Conservation (phyloP, 2,888 invertebrate genomes). For the Rhingia campestris region DNA sequence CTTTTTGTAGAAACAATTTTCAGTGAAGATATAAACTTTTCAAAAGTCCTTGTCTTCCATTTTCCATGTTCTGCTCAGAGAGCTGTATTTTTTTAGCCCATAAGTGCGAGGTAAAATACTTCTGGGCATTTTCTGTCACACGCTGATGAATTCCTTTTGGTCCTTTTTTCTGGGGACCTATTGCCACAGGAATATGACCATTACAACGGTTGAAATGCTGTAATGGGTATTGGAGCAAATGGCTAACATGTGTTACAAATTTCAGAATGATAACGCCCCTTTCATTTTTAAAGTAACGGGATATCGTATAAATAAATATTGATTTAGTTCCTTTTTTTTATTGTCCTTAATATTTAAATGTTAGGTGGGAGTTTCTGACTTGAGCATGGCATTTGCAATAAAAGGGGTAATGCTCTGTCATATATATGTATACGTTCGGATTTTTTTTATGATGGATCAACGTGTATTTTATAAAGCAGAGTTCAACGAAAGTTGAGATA, state of each 20-base stretch:
- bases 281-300: constrained; percentile 15
- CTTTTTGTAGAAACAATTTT: constrained; percentile 45
- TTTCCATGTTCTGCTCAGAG: constrained; percentile 13
- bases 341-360: constrained; percentile 45
- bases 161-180: constrained; percentile 1
- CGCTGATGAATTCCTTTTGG: constrained; percentile 61
- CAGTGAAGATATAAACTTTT: constrained; percentile 43
- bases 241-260: constrained; percentile 64
- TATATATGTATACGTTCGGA: not conserved
- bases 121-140: constrained; percentile 49
- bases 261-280: constrained; percentile 34
- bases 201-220: constrained; percentile 38
- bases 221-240: constrained; percentile 59
- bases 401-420: constrained; percentile 32
- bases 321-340: constrained; percentile 35
- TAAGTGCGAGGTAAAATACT: constrained; percentile 34
- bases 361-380: not conserved
- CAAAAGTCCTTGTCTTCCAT: constrained; percentile 28
- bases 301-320: constrained; percentile 38
- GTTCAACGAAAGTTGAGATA: no score
- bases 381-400: constrained; percentile 36
- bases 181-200: constrained; percentile 54
- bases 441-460: no score
- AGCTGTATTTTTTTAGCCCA: constrained; percentile 37
- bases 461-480: no score